Conservation (phyloP, 2,797 vertebrate species). For the Trichosurus vulpecula region DNA sequence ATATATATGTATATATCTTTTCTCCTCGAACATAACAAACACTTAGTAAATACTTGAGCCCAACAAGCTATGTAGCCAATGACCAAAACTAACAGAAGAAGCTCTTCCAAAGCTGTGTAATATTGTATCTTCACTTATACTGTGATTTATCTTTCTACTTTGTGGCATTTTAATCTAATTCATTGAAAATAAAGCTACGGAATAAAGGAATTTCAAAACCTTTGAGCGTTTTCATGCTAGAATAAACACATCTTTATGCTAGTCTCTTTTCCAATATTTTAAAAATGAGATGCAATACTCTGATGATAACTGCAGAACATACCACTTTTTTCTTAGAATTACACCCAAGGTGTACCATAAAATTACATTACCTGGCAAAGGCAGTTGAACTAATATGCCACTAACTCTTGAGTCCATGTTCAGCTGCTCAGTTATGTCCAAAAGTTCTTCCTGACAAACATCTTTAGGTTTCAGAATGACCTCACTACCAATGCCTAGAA, state of each 20-base stretch:
- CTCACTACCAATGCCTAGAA: constrained; percentile 93
- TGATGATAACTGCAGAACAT: not conserved
- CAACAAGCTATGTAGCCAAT: not conserved
- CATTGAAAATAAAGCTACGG: not conserved
- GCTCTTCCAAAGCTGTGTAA: not conserved
- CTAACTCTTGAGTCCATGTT: constrained; percentile 92
- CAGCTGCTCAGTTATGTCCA: constrained; percentile 90
- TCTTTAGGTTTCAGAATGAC: constrained; percentile 90
- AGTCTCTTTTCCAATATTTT: not conserved
- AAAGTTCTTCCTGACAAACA: constrained; percentile 92
- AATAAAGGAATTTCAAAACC: constrained; percentile 20
- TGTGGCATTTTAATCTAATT: not conserved
- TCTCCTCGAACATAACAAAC: not conserved
- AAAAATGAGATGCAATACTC: not conserved
- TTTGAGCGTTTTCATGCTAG: not conserved
- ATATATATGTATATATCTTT: not conserved
- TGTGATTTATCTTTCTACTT: not conserved
- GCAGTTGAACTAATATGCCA: constrained; percentile 93
- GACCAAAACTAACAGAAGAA: not conserved
- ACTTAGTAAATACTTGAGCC: not conserved
- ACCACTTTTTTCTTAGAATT: not conserved
- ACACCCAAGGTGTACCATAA: not conserved
- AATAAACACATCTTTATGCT: not conserved
- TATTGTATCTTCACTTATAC: not conserved
- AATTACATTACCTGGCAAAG: constrained; percentile 90